These are phyloP conservation scores for Squalus acanthias DNA, from an alignment of 2,797 vertebrate species.

Conservation along the genomic window DNA sequence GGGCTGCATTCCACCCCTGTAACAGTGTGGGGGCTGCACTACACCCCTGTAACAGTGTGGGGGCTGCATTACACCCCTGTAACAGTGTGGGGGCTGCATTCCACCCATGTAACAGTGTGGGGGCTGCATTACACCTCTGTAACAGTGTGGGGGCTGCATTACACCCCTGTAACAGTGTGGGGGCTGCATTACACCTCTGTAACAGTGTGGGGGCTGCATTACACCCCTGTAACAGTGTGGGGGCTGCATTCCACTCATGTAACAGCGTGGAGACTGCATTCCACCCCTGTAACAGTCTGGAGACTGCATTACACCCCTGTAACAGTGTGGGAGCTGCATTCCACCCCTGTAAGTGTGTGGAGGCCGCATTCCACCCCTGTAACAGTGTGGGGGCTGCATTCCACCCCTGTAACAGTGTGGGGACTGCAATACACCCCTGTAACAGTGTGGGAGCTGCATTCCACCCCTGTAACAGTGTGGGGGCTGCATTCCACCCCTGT, in stretches of 20 bases:
- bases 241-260: background rate
- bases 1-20: background rate
- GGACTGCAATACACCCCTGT: too few species aligned
- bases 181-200: background rate
- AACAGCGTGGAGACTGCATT: background rate
- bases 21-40: background rate
- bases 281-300: too few species aligned
- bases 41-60: background rate
- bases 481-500: background rate
- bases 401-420: background rate
- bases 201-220: background rate
- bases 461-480: background rate
- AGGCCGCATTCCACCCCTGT: background rate
- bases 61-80: background rate
- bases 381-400: background rate
- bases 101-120: background rate
- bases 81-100: background rate
- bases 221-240: background rate
- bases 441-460: too few species aligned
- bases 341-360: background rate
- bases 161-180: background rate
- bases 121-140: background rate
- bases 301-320: background rate
- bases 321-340: background rate
- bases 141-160: background rate